Percentiles rank a stretch among this genome's conserved stretches.
phyloP scores from a whole-genome alignment of 2,113 vertebrate genomes.

The Actenoides hombroni region DNA sequence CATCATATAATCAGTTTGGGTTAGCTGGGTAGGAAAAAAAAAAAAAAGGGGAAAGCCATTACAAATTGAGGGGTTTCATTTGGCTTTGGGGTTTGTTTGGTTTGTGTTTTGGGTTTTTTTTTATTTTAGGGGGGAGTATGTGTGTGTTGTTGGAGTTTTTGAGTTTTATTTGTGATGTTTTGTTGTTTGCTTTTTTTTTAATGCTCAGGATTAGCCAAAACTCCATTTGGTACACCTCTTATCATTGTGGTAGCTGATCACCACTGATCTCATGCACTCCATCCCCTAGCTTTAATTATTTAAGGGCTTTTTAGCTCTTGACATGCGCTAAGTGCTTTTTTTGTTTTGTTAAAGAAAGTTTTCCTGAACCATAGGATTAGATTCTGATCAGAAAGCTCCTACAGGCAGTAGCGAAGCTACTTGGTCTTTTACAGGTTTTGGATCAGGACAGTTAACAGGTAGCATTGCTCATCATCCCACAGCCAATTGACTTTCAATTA shows the following conservation, averaged over 20 bases:
- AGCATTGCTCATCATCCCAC: background rate
- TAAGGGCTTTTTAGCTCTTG: background rate
- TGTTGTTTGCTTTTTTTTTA: background rate
- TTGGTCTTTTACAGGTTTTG: background rate
- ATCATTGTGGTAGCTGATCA: background rate
- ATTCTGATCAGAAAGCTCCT: background rate
- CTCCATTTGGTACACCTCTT: background rate
- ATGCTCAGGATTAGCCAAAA: background rate
- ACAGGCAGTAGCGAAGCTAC: background rate
- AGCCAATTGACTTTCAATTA: constrained; percentile 31
- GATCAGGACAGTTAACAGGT: background rate
- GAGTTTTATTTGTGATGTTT: background rate
- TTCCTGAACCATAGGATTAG: background rate
- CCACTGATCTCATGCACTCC: background rate
- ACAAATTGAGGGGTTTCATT: background rate
- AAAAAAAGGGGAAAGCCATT: background rate
- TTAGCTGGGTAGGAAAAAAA: background rate
- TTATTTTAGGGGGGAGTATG: background rate
- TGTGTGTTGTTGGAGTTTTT: too few species aligned
- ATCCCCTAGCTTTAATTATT: background rate
- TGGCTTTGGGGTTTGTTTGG: background rate
- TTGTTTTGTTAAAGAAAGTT: background rate
- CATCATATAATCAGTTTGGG: background rate
- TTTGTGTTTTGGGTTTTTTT: background rate
- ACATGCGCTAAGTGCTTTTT: background rate